Percentiles rank a stretch among this genome's conserved stretches.
These are phyloP conservation scores for Scolopax rusticola DNA, from an alignment of 2,797 vertebrate species.

Conservation along the genomic window DNA sequence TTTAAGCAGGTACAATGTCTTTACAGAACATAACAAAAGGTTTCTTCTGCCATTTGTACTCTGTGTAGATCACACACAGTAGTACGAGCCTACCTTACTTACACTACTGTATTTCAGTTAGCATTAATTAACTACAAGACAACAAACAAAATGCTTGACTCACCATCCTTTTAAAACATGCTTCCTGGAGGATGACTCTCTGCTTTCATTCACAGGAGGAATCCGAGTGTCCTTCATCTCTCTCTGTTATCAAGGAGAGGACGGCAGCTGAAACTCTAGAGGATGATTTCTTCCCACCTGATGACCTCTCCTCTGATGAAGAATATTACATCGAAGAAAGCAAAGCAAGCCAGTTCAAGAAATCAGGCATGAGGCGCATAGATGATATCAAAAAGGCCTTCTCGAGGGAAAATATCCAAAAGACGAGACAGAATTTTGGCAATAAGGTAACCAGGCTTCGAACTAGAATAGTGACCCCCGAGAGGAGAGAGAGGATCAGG, in stretches of 20 bases:
- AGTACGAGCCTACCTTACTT: not conserved
- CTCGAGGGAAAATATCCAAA: slow-evolving; percentile 93
- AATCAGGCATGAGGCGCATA: slow-evolving; percentile 88
- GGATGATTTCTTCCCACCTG: slow-evolving; percentile 84
- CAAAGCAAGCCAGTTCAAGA: slow-evolving; percentile 86
- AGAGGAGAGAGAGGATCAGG: slow-evolving; percentile 91
- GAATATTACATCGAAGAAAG: slow-evolving; percentile 92
- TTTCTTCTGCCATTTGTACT: not conserved
- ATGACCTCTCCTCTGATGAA: slow-evolving; percentile 96
- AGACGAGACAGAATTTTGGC: slow-evolving; percentile 91
- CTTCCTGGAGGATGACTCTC: slow-evolving; percentile 13
- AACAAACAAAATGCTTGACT: not conserved
- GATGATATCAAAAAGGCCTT: slow-evolving; percentile 95
- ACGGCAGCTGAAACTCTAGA: slow-evolving; percentile 77
- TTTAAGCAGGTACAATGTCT: not conserved
- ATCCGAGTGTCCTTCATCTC: slow-evolving; percentile 80
- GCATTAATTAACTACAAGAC: not conserved
- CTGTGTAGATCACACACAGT: accelerated
- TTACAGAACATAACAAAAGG: not conserved
- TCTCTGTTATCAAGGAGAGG: slow-evolving; percentile 81
- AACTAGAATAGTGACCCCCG: slow-evolving; percentile 92
- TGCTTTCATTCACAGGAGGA: slow-evolving; percentile 85
- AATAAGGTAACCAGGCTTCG: slow-evolving; percentile 91
- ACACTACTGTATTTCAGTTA: not conserved
- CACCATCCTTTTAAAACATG: not conserved